phyloP scores from a whole-genome alignment of 2,888 invertebrate genomes.

The Allacma fusca region DNA sequence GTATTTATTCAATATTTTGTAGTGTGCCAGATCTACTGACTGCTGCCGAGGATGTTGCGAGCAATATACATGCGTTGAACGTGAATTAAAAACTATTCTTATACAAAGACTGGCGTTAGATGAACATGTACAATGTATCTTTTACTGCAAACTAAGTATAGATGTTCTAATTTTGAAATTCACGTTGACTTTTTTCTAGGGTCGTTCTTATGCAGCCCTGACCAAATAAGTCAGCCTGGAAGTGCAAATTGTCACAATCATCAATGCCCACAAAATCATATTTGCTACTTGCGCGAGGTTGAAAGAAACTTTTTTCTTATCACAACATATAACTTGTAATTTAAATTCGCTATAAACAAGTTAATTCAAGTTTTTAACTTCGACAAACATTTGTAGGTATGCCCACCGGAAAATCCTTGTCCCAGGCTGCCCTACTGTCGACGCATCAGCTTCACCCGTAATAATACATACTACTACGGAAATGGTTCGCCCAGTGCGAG shows the following conservation, averaged over 20 bases:
- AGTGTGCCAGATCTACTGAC: conserved; percentile 10
- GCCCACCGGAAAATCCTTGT: conserved; percentile 23
- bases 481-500: not conserved
- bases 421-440: conserved; percentile 9
- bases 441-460: not conserved
- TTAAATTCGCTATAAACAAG: too few species aligned
- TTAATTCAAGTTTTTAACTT: too few species aligned
- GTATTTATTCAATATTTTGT: not conserved
- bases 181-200: not conserved
- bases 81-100: conserved; percentile 9
- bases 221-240: not conserved
- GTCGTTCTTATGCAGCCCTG: conserved; percentile 14
- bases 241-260: not conserved
- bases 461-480: not conserved
- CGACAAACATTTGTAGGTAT: conserved; percentile 8
- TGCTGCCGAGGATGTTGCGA: conserved; percentile 28
- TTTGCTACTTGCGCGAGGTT: conserved; percentile 18
- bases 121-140: not conserved
- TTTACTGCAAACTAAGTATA: too few species aligned
- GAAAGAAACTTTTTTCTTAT: not conserved
- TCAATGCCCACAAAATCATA: conserved; percentile 9
- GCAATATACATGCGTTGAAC: conserved; percentile 17
- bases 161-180: not conserved
- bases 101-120: not conserved
- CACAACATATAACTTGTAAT: too few species aligned